phyloP scores from a whole-genome alignment of 1,140 invertebrate genomes.

The Bemisia tabaci region DNA sequence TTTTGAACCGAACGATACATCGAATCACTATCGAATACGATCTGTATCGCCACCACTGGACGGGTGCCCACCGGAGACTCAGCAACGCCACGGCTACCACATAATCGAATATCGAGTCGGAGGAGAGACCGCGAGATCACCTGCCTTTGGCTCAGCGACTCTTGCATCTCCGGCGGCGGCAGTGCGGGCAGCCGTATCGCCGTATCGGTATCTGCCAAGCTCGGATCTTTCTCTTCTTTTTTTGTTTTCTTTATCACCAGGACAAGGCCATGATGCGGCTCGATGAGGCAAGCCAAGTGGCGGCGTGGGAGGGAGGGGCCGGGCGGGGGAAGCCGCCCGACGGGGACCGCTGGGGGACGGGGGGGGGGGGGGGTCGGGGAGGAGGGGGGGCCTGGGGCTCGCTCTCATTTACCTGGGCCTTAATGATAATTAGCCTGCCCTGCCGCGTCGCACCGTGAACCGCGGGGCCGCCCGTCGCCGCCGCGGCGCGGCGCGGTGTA shows the following conservation, averaged over 20 bases:
- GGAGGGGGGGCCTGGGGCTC: slow-evolving; percentile 4
- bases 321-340: neutral
- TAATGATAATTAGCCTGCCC: neutral
- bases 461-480: neutral
- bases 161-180: slow-evolving; percentile 6
- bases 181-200: too few relatives aligned
- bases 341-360: slow-evolving; percentile 1
- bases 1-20: too few relatives aligned
- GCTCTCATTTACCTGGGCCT: neutral
- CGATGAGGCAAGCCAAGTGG: neutral
- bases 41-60: too few relatives aligned
- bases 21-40: too few relatives aligned
- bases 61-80: too few relatives aligned
- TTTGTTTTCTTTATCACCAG: neutral
- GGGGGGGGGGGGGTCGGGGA: neutral
- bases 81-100: too few relatives aligned
- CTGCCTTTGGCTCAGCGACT: too few relatives aligned
- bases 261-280: slow-evolving; percentile 7
- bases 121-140: too few relatives aligned
- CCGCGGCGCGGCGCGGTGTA: neutral
- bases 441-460: too few relatives aligned
- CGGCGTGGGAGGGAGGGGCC: slow-evolving; percentile 3
- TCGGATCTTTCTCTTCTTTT: neutral
- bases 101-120: too few relatives aligned
- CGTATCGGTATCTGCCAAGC: too few relatives aligned